These are phyloP conservation scores for Myotis findleyi DNA, from an alignment of 2,797 vertebrate species.

Conservation along the genomic window DNA sequence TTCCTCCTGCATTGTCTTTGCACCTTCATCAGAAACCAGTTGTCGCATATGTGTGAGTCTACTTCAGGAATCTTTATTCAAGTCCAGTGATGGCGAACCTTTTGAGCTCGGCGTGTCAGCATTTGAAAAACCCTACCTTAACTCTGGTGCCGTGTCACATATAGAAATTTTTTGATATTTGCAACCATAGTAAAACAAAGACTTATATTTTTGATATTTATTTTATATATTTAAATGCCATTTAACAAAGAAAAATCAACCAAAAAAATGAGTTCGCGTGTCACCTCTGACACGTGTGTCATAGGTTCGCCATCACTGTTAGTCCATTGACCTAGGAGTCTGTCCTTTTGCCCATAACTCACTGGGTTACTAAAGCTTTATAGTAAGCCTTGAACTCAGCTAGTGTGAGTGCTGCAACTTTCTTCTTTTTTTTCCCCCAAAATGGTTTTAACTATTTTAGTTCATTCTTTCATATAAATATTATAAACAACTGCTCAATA, in stretches of 20 bases:
- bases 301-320: no score
- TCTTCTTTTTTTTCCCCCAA: background rate
- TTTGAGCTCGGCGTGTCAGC: no score
- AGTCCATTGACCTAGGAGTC: background rate
- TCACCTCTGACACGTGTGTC: no score
- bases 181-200: no score
- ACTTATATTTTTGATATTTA: no score
- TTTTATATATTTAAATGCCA: no score
- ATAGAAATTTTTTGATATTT: no score
- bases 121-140: no score
- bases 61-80: background rate
- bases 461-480: background rate
- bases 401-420: background rate
- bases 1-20: background rate
- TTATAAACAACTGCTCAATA: background rate
- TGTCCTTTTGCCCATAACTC: background rate
- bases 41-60: background rate
- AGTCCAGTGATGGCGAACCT: background rate
- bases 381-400: background rate
- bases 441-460: background rate
- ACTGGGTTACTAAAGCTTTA: background rate
- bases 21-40: background rate
- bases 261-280: no score
- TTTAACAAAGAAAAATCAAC: no score
- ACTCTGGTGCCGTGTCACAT: no score